These are phyloP conservation scores for Pheosia tremula DNA, from an alignment of 2,888 invertebrate genomes.

Conservation along the genomic window DNA sequence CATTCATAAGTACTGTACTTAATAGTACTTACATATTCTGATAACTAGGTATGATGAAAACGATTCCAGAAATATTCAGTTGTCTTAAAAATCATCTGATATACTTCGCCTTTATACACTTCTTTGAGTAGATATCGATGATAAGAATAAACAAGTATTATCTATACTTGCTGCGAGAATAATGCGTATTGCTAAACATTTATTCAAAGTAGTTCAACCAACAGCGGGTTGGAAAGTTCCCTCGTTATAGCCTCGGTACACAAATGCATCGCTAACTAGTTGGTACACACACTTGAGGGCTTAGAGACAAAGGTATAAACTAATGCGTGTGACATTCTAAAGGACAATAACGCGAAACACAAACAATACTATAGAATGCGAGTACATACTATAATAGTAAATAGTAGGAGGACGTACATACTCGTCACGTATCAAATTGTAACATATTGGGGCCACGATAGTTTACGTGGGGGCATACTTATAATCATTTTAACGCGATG, in stretches of 20 bases:
- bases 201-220: neutral
- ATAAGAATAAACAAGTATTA: neutral
- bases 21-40: too few relatives aligned
- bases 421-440: too few relatives aligned
- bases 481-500: too few relatives aligned
- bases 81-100: too few relatives aligned
- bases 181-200: neutral
- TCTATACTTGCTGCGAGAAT: neutral
- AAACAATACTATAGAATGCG: neutral
- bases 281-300: constrained; percentile 5
- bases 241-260: neutral
- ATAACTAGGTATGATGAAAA: too few relatives aligned
- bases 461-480: too few relatives aligned
- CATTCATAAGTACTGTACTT: too few relatives aligned
- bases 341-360: constrained; percentile 17
- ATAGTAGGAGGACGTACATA: neutral
- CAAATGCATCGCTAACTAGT: neutral
- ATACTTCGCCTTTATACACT: too few relatives aligned
- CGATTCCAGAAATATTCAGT: too few relatives aligned
- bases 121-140: too few relatives aligned
- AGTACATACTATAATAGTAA: neutral
- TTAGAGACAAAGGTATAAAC: constrained; percentile 30
- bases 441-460: too few relatives aligned
- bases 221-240: neutral
- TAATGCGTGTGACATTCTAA: constrained; percentile 26